Conservation (phyloP, 2,113 vertebrate species). For the Noturus placidus region DNA sequence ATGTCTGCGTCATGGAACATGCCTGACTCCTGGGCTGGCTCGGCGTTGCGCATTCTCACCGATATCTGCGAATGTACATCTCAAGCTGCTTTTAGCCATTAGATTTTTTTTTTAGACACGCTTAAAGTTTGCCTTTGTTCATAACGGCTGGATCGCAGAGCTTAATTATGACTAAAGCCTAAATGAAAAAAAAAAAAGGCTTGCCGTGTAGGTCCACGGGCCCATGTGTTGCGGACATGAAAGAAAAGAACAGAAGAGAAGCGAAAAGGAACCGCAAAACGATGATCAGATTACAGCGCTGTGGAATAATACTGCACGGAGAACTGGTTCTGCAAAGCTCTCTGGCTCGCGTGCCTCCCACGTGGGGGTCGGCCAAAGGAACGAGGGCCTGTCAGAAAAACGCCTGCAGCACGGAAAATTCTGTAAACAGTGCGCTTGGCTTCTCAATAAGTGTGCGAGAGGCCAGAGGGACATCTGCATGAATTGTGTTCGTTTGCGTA, state of each 20-base stretch:
- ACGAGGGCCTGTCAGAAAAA: conserved; percentile 64
- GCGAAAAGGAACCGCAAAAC: conserved; percentile 15
- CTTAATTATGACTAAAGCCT: not conserved
- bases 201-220: not conserved
- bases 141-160: no score
- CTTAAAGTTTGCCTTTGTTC: not conserved
- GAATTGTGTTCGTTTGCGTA: conserved; percentile 30
- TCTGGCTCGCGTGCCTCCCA: conserved; percentile 46
- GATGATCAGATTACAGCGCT: conserved; percentile 7
- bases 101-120: no score
- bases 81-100: not conserved
- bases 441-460: conserved; percentile 47
- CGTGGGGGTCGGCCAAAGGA: conserved; percentile 53
- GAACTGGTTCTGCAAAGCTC: conserved; percentile 5
- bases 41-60: not conserved
- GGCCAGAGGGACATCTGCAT: conserved; percentile 35
- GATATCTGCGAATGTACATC: not conserved
- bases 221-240: conserved; percentile 20
- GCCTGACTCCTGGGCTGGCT: not conserved
- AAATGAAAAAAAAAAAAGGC: not conserved
- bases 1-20: not conserved
- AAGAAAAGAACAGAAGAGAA: not conserved
- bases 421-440: conserved; percentile 64
- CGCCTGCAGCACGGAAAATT: conserved; percentile 70
- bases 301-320: not conserved